Conservation (phyloP, 2,797 vertebrate species). For the Hippopotamyrus pictus region DNA sequence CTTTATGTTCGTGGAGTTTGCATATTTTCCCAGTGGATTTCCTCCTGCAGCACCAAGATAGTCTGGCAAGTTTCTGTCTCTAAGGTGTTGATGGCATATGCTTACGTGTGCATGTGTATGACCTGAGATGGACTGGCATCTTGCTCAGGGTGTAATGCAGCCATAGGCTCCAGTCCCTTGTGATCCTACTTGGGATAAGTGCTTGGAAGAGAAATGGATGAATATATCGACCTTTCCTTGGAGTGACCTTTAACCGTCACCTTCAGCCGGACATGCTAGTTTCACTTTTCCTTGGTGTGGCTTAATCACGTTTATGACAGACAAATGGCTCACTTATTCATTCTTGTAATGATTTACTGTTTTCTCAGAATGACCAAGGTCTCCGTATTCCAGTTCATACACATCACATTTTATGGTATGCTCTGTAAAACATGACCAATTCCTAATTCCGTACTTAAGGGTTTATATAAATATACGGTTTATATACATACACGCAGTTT, state of each 20-base stretch:
- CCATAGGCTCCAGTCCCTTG: neutral
- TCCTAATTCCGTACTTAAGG: neutral
- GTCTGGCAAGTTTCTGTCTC: neutral
- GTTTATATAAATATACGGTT: neutral
- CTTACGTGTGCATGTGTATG: neutral
- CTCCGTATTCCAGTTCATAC: neutral
- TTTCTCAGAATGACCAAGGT: neutral
- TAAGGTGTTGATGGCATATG: neutral
- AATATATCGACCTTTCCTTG: neutral
- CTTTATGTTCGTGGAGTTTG: neutral
- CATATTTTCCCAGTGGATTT: neutral
- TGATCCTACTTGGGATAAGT: neutral
- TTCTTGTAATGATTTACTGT: slow-evolving; percentile 2
- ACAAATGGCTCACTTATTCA: neutral
- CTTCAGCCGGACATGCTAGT: neutral
- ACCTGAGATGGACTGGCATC: neutral
- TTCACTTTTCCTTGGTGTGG: neutral
- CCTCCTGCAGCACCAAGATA: neutral
- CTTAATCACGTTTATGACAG: neutral
- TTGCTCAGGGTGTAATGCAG: neutral
- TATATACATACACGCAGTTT: neutral
- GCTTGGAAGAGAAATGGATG: neutral
- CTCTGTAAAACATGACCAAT: neutral
- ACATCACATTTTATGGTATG: neutral
- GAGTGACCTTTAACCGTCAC: neutral